Percentiles rank a stretch among this genome's conserved stretches.
These are phyloP conservation scores for Brachionus calyciflorus DNA, from an alignment of 1,140 invertebrate genomes.

Conservation along the genomic window DNA sequence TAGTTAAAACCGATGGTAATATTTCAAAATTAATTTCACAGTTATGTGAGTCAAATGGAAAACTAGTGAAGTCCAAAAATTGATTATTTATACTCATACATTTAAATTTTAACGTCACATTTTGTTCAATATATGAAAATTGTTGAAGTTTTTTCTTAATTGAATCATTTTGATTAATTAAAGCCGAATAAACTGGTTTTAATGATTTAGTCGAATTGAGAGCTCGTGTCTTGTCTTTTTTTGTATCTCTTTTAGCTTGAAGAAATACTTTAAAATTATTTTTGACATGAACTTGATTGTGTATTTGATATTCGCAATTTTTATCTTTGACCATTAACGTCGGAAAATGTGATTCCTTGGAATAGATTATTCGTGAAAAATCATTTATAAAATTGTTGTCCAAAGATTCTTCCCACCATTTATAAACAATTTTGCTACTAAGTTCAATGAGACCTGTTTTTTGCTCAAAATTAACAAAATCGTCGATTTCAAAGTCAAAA, in stretches of 20 bases:
- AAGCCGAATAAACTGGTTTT: background rate
- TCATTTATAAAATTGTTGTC: background rate
- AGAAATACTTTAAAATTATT: slow-evolving; percentile 27
- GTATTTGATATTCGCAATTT: background rate
- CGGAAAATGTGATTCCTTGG: background rate
- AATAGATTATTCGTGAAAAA: background rate
- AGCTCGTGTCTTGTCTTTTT: background rate
- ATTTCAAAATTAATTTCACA: slow-evolving; percentile 15
- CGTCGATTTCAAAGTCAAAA: slow-evolving; percentile 25
- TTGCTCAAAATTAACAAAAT: slow-evolving; percentile 36
- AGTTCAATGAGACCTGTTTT: slow-evolving; percentile 13
- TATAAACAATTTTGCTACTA: background rate
- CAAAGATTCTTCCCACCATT: slow-evolving; percentile 30
- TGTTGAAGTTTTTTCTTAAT: slow-evolving; percentile 19
- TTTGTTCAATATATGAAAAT: slow-evolving; percentile 35
- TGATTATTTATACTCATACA: background rate
- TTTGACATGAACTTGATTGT: slow-evolving; percentile 37
- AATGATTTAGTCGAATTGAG: no score
- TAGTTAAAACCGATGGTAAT: background rate
- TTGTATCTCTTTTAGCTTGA: background rate
- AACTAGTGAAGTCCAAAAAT: slow-evolving; percentile 1
- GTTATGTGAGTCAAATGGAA: slow-evolving; percentile 33
- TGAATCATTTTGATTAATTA: background rate
- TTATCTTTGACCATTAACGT: background rate
- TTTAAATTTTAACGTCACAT: slow-evolving; percentile 20